Evolutionary conservation across 2,113 vertebrate species (phyloP), one percentile per base, ranked within the genome.

Genomic region (Oplegnathus fasciatus): DNA sequence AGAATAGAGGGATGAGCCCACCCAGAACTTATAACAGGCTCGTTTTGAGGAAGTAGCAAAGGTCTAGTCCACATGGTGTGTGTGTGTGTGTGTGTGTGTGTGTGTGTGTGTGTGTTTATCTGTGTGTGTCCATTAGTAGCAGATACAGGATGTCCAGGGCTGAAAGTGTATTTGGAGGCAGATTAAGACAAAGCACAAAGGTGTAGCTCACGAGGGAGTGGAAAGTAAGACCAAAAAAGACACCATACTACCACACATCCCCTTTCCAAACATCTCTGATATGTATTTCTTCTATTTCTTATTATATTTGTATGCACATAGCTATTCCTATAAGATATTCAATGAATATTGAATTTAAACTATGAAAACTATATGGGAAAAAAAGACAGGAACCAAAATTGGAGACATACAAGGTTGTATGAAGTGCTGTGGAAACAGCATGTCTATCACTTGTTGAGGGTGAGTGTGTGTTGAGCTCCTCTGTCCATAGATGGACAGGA

Each of bases 401-500:
- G 6, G 17, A 54, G n/a, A 20, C 13, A 2, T 13, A 37, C 58
- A 44, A 28, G 9, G 34, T 28, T 71, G 26, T 0, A n/a, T n/a
- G 6, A 20, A 20, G 8, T 42, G 37, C 42, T 93, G 87, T 79
- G 82, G 76, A 84, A 92, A 90, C 73, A 75, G 73, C 14, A 22
- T 68, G 81, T 89, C 81, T 78, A n/a, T 70, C 48, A 37, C 24
- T 22, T 76, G 48, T 48, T 65, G 61, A 73, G 71, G 42, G 17
- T 42, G 75, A 89, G 90, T 83, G 70, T 87, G 91, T 88, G 74
- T 80, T 62, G 50, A 83, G 85, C 79, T 84, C 77, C 62, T 69
- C 67, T 90, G 85, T 88, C 94, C 94, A 93, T 93, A 94, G 94
- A 95, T 91, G 95, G 93, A 90, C 86, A 87, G 86, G 91, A 93